A percentile compares a stretch with the other conserved stretches of the same genome.
phyloP scores from a whole-genome alignment of 2,888 invertebrate species.

The Drosophila macrospina region DNA sequence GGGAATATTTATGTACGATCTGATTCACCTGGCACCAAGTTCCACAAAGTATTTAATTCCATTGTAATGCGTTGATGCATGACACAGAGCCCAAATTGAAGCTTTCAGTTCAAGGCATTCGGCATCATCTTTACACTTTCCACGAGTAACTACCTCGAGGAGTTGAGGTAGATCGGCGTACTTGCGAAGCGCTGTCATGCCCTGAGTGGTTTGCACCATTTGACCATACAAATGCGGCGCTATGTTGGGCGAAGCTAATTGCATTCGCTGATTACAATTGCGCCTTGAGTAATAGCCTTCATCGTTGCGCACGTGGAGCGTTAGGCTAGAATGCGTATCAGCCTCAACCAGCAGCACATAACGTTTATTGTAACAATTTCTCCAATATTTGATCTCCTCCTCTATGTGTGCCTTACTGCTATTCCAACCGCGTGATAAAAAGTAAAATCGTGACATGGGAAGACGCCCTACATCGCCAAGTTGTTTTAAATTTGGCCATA shows the following conservation, averaged over 20 bases:
- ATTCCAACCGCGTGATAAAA: slow-evolving; percentile 89
- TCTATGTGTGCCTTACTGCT: slow-evolving; percentile 88
- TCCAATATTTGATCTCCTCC: slow-evolving; percentile 93
- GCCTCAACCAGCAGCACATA: slow-evolving; percentile 96
- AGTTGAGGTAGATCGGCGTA: slow-evolving; percentile 81
- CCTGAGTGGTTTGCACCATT: slow-evolving; percentile 89
- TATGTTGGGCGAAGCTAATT: slow-evolving; percentile 86
- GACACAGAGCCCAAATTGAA: slow-evolving; percentile 95
- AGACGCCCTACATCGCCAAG: slow-evolving; percentile 92
- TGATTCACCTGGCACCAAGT: slow-evolving; percentile 76
- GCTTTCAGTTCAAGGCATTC: slow-evolving; percentile 93
- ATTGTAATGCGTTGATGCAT: slow-evolving; percentile 91
- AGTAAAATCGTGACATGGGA: slow-evolving; percentile 91
- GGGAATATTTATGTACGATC: neutral
- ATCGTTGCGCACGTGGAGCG: slow-evolving; percentile 92
- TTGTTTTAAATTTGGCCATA: slow-evolving; percentile 89
- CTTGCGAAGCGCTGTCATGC: slow-evolving; percentile 83
- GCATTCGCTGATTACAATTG: slow-evolving; percentile 87
- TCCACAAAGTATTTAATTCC: slow-evolving; percentile 91
- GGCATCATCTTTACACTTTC: slow-evolving; percentile 88
- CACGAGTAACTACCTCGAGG: slow-evolving; percentile 83
- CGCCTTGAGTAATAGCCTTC: slow-evolving; percentile 91
- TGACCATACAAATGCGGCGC: slow-evolving; percentile 94
- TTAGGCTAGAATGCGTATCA: slow-evolving; percentile 94
- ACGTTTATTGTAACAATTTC: slow-evolving; percentile 89